These are phyloP conservation scores for Papilio helenus DNA, from an alignment of 1,140 invertebrate genomes.

Conservation along the genomic window DNA sequence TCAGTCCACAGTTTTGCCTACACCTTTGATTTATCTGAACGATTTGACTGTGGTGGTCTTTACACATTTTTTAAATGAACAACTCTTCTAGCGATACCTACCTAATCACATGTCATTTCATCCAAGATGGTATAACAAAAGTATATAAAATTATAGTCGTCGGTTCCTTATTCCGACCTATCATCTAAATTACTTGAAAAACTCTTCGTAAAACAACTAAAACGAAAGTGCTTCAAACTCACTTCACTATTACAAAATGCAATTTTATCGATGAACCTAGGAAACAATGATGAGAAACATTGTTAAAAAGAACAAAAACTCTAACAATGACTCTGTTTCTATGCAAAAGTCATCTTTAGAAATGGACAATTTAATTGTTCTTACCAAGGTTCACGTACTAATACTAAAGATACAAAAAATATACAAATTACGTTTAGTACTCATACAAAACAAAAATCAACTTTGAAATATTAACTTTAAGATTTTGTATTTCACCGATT, in stretches of 20 bases:
- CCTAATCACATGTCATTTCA: too few species aligned
- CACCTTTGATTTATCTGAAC: too few species aligned
- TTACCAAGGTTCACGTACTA: background rate
- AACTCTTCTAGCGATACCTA: too few species aligned
- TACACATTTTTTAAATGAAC: too few species aligned
- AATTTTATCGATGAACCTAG: background rate
- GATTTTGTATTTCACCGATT: background rate
- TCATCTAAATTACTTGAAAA: background rate
- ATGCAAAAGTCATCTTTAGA: background rate
- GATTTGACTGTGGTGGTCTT: too few species aligned
- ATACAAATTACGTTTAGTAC: background rate
- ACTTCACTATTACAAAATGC: background rate
- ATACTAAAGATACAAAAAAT: background rate
- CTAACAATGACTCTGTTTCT: slow-evolving; percentile 9
- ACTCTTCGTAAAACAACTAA: background rate
- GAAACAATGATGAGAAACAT: slow-evolving; percentile 27
- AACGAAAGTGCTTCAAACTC: background rate
- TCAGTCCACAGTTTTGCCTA: too few species aligned
- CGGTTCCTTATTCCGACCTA: background rate
- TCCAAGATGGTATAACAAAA: background rate
- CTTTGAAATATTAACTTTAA: background rate
- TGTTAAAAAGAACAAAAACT: background rate
- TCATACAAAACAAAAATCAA: background rate
- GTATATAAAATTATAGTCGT: background rate
- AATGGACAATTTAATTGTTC: background rate